phyloP scores from a whole-genome alignment of 2,113 vertebrate genomes.

The Nycticorax nycticorax region DNA sequence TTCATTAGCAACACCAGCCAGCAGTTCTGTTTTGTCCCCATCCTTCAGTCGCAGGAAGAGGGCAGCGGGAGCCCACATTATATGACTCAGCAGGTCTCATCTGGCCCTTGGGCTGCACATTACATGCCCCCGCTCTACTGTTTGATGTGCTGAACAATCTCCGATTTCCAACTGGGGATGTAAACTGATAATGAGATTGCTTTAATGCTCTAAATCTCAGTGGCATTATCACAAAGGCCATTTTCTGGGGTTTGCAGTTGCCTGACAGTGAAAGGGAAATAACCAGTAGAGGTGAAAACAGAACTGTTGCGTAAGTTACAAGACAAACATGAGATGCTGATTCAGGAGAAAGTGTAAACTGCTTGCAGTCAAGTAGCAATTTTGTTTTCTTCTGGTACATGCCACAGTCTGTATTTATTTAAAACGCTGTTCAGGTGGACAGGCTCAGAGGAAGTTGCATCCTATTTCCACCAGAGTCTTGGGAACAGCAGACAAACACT shows the following conservation, averaged over 20 bases:
- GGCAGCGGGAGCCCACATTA: conserved; percentile 29
- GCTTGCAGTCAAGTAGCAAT: background rate
- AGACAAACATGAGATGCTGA: conserved; percentile 3
- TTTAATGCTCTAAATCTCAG: conserved; percentile 40
- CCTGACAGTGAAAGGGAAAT: background rate
- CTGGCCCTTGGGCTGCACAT: conserved; percentile 48
- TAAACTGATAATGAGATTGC: conserved; percentile 58
- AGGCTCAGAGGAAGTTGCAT: background rate
- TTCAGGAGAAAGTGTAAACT: background rate
- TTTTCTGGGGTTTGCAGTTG: conserved; percentile 15
- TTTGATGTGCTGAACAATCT: conserved; percentile 36
- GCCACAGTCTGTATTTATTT: background rate
- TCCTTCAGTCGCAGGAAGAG: background rate
- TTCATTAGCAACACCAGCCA: background rate
- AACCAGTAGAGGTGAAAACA: conserved; percentile 17
- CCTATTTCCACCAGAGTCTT: background rate
- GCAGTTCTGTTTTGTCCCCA: background rate
- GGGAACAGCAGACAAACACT: background rate
- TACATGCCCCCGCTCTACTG: background rate
- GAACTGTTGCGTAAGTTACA: background rate
- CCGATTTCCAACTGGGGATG: conserved; percentile 37
- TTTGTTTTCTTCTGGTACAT: background rate
- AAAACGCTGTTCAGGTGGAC: background rate
- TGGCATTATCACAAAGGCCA: conserved; percentile 16
- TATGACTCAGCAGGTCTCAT: conserved; percentile 35